phyloP scores from a whole-genome alignment of 1,140 invertebrate genomes.

The Halesus radiatus region DNA sequence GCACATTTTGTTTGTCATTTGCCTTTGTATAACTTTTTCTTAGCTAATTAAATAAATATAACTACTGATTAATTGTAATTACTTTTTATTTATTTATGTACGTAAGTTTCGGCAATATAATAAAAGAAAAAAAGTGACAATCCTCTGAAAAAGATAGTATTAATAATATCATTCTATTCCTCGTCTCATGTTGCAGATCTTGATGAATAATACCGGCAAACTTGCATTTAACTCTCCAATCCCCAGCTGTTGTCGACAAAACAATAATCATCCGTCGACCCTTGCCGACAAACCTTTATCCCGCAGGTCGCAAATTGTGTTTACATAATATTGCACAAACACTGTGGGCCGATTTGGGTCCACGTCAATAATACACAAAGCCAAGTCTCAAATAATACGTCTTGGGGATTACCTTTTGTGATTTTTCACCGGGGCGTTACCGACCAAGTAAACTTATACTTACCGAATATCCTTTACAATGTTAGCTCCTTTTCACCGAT shows the following conservation, averaged over 20 bases:
- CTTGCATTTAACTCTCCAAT: neutral
- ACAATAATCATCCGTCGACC: conserved; percentile 3
- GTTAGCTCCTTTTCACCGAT: conserved; percentile 33
- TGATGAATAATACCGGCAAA: too few relatives aligned
- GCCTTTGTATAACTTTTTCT: too few relatives aligned
- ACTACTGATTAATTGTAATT: too few relatives aligned
- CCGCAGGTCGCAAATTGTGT: conserved; percentile 50
- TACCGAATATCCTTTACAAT: conserved; percentile 24
- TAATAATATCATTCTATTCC: too few relatives aligned
- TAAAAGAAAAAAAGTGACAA: too few relatives aligned
- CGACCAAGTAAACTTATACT: neutral
- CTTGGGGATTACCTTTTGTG: conserved; percentile 37
- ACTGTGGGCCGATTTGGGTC: conserved; percentile 40
- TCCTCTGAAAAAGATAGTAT: too few relatives aligned
- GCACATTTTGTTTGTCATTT: too few relatives aligned
- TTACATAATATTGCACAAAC: conserved; percentile 55
- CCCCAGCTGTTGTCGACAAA: conserved; percentile 18
- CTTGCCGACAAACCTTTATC: conserved; percentile 17
- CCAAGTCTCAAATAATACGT: conserved; percentile 20
- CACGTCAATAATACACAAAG: conserved; percentile 41
- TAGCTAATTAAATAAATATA: too few relatives aligned
- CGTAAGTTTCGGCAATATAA: too few relatives aligned
- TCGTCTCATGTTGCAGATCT: too few relatives aligned
- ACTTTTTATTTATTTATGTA: too few relatives aligned
- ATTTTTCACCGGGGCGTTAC: conserved; percentile 36